Evolutionary conservation across 2,797 vertebrate species (phyloP), one percentile per base, ranked within the genome.

Genomic region (Netta rufina): DNA sequence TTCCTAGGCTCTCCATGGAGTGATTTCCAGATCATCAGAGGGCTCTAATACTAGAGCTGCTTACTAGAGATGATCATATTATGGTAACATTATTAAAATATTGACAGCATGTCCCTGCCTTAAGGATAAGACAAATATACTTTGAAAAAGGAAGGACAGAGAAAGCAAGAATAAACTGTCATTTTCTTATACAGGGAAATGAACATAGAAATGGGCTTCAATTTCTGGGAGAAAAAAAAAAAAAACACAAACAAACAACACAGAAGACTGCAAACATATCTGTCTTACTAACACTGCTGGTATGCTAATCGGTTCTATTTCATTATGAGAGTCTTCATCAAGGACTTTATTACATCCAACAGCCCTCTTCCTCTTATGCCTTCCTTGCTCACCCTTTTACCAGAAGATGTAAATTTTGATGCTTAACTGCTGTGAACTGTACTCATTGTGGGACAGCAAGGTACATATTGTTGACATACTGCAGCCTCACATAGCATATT

Each of bases 11-110:
- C 20, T 88, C 74, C 39, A 8, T 10, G 56, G 74, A 53, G 43
- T 43, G 67, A 53, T 82, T 81, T 87, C 70, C 56, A 91, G 24
- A 81, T 73, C 38, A 17, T 73, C 53, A 56, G 66, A 66, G 73
- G 33, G 61, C 33, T 16, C 33, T 28, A 9, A 65, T 58, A 18
- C 70, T 65, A 1, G 70, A 47, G 58, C 85, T 86, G 76, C 36
- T 77, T 54, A 51, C 43, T 74, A 24, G n/a, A 43, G 38, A 33
- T 13, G 28, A 8, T 43, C 57, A 30, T 72, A 47, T 45, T 84
- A 11, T 19, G 45, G 41, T 24, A 28, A 27, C 8, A 1, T 43
- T 60, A 60, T 54, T 75, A 60, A 70, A 78, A 39, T 81, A 72
- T 3, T 70, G 88, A 36, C 54, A 72, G 66, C 54, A 13, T 10